These are phyloP conservation scores for Meles meles DNA, from an alignment of 2,113 vertebrate species.

Conservation along the genomic window DNA sequence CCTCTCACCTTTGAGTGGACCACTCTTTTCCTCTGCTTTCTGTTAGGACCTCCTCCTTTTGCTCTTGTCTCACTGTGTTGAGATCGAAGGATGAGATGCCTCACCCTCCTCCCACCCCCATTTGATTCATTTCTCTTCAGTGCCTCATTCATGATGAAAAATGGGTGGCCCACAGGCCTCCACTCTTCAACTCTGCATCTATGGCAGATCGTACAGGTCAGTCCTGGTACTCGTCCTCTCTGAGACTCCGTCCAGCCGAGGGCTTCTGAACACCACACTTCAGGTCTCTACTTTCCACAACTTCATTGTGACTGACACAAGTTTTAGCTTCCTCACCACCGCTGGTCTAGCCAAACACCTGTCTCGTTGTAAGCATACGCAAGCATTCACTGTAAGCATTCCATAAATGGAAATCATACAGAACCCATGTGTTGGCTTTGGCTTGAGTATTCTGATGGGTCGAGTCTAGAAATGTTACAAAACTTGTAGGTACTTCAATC, in stretches of 20 bases:
- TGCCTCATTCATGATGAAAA: neutral
- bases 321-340: neutral
- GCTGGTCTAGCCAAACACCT: neutral
- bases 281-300: neutral
- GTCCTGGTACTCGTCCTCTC: neutral
- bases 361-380: neutral
- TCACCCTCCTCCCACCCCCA: neutral
- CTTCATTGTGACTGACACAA: no score
- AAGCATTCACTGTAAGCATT: no score
- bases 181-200: neutral
- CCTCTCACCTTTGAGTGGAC: neutral
- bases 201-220: neutral
- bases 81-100: neutral
- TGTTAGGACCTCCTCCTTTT: neutral
- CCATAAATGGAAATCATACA: neutral
- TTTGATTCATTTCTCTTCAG: neutral
- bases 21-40: neutral
- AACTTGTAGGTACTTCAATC: neutral
- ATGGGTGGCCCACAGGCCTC: neutral
- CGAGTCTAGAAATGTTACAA: neutral
- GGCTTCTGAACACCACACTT: neutral
- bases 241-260: accelerated
- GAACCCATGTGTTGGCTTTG: neutral
- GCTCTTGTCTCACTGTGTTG: neutral
- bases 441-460: neutral